These are phyloP conservation scores for Mastacembelus armatus DNA, from an alignment of 2,797 vertebrate species.

Conservation along the genomic window DNA sequence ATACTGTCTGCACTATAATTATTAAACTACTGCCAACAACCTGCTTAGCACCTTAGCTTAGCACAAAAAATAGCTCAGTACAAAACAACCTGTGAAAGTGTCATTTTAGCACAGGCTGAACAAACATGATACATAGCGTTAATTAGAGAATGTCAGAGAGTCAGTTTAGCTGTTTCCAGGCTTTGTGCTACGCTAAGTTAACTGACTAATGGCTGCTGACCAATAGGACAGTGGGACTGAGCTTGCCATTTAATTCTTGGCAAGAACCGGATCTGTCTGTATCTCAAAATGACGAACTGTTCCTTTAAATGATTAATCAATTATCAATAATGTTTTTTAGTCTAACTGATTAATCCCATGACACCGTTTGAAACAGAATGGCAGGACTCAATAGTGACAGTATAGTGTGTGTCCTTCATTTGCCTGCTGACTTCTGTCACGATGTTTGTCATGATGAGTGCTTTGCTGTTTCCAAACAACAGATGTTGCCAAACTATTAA, in stretches of 20 bases:
- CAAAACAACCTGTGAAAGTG: neutral
- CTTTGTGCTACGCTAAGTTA: too few relatives aligned
- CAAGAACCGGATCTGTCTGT: neutral
- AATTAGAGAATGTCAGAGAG: too few relatives aligned
- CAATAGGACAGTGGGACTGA: neutral
- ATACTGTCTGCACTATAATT: neutral
- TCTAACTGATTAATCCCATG: neutral
- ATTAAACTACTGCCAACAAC: neutral
- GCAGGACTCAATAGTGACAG: neutral
- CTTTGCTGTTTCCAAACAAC: constrained; percentile 15
- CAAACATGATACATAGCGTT: too few relatives aligned
- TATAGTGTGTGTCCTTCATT: too few relatives aligned
- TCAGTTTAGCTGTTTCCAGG: too few relatives aligned
- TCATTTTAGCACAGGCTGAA: too few relatives aligned
- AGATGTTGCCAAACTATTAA: constrained; percentile 13
- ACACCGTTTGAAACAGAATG: neutral
- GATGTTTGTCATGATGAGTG: neutral
- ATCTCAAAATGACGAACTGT: neutral
- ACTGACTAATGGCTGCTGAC: too few relatives aligned
- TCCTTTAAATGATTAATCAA: neutral
- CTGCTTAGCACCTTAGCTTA: neutral
- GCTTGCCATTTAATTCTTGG: neutral
- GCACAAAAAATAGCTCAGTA: neutral
- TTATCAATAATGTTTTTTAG: neutral
- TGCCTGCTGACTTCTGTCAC: neutral